These are phyloP conservation scores for Chymomyza costata DNA, from an alignment of 1,140 invertebrate species.

Conservation along the genomic window DNA sequence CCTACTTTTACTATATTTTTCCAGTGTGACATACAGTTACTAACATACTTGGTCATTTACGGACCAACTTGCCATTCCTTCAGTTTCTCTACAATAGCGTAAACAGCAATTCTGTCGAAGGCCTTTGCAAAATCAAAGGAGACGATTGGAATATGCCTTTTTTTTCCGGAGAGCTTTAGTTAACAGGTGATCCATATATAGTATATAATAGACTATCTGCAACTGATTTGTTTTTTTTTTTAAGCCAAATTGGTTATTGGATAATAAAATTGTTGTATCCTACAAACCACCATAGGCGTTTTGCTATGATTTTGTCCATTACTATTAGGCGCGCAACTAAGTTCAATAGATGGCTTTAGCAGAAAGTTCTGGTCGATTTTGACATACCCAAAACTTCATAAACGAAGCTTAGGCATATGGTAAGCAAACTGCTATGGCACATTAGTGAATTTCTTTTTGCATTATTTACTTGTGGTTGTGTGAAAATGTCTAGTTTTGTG, in stretches of 20 bases:
- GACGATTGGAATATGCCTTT: conserved; percentile 14
- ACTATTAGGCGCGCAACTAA: no score
- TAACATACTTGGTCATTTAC: conserved; percentile 20
- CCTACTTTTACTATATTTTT: conserved; percentile 5
- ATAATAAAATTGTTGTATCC: conserved; percentile 15
- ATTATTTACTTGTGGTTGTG: no score
- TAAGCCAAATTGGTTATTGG: conserved; percentile 9
- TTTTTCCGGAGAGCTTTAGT: conserved; percentile 2
- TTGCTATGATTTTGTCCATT: no score
- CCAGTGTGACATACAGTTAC: conserved; percentile 16
- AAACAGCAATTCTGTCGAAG: conserved; percentile 20
- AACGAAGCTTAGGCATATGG: no score
- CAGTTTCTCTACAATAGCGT: conserved; percentile 19
- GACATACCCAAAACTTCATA: no score
- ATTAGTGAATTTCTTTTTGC: no score
- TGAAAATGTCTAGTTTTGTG: no score
- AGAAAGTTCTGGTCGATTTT: no score
- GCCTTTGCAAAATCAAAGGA: conserved; percentile 28
- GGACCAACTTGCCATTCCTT: conserved; percentile 18
- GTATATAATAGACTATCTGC: conserved; percentile 1
- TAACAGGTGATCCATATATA: conserved; percentile 13
- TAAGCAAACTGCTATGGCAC: no score
- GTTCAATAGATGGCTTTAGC: no score
- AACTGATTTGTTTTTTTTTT: conserved; percentile 7
- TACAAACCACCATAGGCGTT: conserved; percentile 20